Conservation (phyloP, 2,113 vertebrate genomes). For the Sylvilagus bachmani region DNA sequence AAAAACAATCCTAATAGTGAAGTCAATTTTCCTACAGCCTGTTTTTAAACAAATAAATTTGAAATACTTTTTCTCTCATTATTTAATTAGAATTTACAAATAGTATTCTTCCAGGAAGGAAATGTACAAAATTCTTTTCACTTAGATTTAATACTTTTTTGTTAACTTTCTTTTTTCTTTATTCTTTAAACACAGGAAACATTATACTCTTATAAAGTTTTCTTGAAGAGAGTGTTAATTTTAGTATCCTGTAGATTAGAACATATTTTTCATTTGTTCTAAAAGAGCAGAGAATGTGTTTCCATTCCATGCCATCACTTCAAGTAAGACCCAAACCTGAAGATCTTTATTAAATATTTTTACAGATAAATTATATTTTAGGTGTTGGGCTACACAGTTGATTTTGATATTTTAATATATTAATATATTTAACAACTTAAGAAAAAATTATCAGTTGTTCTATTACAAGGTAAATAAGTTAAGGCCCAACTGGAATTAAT, state of each 20-base stretch:
- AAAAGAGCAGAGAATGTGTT: background rate
- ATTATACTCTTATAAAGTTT: background rate
- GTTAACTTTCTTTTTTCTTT: background rate
- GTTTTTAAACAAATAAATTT: background rate
- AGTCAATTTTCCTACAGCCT: background rate
- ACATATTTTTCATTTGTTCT: background rate
- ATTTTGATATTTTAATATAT: slow-evolving; percentile 12
- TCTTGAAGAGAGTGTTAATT: background rate
- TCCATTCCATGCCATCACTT: background rate
- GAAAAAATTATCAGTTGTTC: background rate
- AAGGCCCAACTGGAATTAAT: background rate
- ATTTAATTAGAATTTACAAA: slow-evolving; percentile 49
- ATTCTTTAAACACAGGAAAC: background rate
- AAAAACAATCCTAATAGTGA: background rate
- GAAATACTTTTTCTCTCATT: background rate
- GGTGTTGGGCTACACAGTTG: background rate
- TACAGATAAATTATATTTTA: background rate
- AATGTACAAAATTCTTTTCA: background rate
- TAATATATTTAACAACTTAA: too few species aligned
- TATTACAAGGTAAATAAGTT: background rate
- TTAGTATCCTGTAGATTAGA: accelerated
- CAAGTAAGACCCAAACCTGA: background rate
- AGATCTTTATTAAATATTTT: background rate
- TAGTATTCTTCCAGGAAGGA: background rate
- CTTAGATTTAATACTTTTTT: background rate